phyloP scores from a whole-genome alignment of 2,113 vertebrate genomes.

The Rhegmatorhina hoffmannsi region DNA sequence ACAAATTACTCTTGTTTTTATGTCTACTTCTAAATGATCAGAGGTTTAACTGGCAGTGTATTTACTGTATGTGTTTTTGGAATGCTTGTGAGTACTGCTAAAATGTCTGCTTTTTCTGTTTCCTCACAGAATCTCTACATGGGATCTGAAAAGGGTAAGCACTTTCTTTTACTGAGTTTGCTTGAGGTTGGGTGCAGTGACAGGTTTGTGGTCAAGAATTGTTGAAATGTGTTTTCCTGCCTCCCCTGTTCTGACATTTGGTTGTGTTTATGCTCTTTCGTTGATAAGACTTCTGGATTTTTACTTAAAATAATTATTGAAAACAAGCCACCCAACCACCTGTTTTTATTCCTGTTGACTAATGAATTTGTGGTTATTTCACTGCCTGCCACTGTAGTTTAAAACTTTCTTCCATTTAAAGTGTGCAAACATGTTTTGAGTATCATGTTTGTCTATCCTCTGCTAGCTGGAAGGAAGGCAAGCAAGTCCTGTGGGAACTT shows the following conservation, averaged over 20 bases:
- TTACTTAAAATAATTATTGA: neutral
- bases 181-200: neutral
- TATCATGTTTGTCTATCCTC: neutral
- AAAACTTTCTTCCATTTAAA: neutral
- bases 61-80: neutral
- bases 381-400: neutral
- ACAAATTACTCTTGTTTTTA: neutral
- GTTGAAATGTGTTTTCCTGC: neutral
- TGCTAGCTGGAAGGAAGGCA: neutral
- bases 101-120: constrained; percentile 19
- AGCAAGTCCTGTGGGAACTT: neutral
- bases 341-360: neutral
- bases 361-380: neutral
- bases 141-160: constrained; percentile 92
- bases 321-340: neutral
- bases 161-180: neutral
- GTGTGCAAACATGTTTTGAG: neutral
- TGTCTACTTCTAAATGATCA: neutral
- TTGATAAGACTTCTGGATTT: neutral
- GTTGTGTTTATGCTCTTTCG: neutral
- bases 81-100: neutral
- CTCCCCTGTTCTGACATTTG: neutral
- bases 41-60: neutral
- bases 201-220: neutral
- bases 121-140: constrained; percentile 89